Conservation (phyloP, 2,797 vertebrate genomes). For the Craterocephalus amniculus region DNA sequence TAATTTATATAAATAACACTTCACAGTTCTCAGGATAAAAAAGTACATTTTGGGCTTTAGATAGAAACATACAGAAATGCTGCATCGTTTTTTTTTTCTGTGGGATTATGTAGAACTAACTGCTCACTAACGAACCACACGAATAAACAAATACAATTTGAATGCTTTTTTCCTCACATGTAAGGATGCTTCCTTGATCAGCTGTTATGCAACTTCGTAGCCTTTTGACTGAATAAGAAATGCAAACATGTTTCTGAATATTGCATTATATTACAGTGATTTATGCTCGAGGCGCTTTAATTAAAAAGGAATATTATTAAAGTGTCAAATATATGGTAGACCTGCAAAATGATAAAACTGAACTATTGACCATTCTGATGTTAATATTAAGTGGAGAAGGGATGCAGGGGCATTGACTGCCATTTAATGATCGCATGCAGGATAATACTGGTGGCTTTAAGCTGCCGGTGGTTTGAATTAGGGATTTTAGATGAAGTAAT, state of each 20-base stretch:
- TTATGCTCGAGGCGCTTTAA: conserved; percentile 14
- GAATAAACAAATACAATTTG: not conserved
- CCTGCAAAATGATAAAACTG: conserved; percentile 3
- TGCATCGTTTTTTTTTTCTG: conserved; percentile 22
- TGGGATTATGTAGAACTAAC: conserved; percentile 21
- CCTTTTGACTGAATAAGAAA: not conserved
- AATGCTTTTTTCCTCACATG: conserved; percentile 4
- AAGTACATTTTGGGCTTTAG: conserved; percentile 24
- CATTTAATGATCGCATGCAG: conserved; percentile 45
- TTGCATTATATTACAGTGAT: conserved; percentile 11
- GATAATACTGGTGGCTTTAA: conserved; percentile 62
- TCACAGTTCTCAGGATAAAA: conserved; percentile 45
- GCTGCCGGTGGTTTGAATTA: conserved; percentile 62
- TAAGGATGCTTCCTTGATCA: not conserved
- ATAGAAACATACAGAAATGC: conserved; percentile 35
- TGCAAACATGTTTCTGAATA: not conserved
- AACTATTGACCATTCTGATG: conserved; percentile 25
- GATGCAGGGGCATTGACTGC: conserved; percentile 30
- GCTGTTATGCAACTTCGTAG: not conserved
- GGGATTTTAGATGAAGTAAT: conserved; percentile 58
- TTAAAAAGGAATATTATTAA: conserved; percentile 7
- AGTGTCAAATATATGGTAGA: conserved; percentile 15
- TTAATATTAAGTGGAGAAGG: conserved; percentile 13
- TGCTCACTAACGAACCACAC: not conserved
- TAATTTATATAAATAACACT: conserved; percentile 70